phyloP scores from a whole-genome alignment of 1,140 invertebrate genomes.

The Diuraphis noxia region DNA sequence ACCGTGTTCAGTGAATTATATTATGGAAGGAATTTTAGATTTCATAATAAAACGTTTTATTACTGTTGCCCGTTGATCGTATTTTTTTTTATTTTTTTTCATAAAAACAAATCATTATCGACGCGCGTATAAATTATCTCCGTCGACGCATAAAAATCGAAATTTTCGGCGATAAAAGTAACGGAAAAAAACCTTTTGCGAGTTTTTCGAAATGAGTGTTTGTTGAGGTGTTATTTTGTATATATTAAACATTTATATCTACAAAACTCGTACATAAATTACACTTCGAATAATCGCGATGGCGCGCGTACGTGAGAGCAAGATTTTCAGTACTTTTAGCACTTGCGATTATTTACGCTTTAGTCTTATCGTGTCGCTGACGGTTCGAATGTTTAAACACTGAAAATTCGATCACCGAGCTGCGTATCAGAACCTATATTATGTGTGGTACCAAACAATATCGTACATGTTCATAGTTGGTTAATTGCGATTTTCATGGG shows the following conservation, averaged over 20 bases:
- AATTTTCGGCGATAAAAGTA: background rate
- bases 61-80: background rate
- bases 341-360: background rate
- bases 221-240: background rate
- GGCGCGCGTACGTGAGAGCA: background rate
- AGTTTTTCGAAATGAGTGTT: background rate
- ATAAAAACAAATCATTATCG: background rate
- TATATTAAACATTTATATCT: no score
- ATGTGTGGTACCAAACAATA: no score
- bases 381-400: background rate
- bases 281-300: background rate
- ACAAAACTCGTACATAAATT: background rate
- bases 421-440: no score
- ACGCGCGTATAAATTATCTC: background rate
- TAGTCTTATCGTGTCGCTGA: background rate
- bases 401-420: no score
- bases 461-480: background rate
- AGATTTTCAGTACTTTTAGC: background rate
- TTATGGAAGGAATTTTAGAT: background rate
- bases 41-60: constrained; percentile 6
- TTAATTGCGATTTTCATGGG: no score
- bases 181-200: background rate
- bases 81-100: background rate
- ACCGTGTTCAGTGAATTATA: background rate
- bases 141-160: background rate